Evolutionary conservation across 2,797 vertebrate species (phyloP).

Genomic region (Myripristis murdjan): DNA sequence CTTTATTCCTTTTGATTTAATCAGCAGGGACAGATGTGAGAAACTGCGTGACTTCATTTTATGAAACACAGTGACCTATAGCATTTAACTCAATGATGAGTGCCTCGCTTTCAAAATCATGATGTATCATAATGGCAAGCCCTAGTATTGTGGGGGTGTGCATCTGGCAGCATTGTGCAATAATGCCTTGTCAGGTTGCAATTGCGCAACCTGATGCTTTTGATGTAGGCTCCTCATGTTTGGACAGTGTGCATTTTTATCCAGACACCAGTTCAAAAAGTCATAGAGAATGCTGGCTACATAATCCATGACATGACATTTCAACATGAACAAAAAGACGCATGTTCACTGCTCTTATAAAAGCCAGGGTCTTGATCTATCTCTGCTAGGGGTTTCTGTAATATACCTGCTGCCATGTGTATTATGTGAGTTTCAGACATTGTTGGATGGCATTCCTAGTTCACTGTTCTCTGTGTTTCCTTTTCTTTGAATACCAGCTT

Average conservation of each 20-base stretch:
- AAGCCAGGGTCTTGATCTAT: conserved; percentile 15
- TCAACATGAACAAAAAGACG: conserved; percentile 8
- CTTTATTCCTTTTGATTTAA: neutral
- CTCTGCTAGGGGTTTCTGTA: conserved; percentile 27
- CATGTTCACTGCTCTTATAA: conserved; percentile 23
- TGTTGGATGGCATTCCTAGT: neutral
- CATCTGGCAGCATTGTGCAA: neutral
- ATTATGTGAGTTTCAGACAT: conserved; percentile 17
- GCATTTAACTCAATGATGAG: conserved; percentile 20
- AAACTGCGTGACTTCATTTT: conserved; percentile 13
- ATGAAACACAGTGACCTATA: conserved; percentile 35
- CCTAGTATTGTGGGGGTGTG: conserved; percentile 26
- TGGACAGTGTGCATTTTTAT: conserved; percentile 12
- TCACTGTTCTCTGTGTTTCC: conserved; percentile 4
- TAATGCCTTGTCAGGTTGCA: conserved; percentile 3
- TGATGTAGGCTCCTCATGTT: conserved; percentile 11
- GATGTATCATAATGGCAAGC: neutral
- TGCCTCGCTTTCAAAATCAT: conserved; percentile 21
- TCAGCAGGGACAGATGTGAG: conserved; percentile 24
- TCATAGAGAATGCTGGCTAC: conserved; percentile 34
- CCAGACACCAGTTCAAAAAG: conserved; percentile 36
- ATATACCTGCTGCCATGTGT: conserved; percentile 15
- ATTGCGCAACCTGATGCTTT: conserved; percentile 15
- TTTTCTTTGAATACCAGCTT: conserved; percentile 28
- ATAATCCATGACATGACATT: no score